phyloP scores from a whole-genome alignment of 2,113 vertebrate species.

The Amphilophus citrinellus region DNA sequence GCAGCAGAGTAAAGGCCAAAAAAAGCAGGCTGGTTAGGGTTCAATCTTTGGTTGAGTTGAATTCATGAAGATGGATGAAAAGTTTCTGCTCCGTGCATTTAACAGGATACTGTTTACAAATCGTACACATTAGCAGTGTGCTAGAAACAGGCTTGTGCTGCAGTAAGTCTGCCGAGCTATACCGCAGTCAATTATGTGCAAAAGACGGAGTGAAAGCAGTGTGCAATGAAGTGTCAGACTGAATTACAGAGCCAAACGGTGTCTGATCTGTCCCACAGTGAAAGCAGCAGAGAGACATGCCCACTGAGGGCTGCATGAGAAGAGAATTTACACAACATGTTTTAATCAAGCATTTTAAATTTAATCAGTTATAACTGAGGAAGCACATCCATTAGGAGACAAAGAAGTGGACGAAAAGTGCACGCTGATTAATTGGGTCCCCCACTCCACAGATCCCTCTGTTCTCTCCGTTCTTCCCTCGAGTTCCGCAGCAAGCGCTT shows the following conservation, averaged over 20 bases:
- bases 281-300: constrained; percentile 6
- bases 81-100: neutral
- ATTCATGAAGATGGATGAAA: neutral
- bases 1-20: constrained; percentile 1
- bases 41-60: neutral
- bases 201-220: constrained; percentile 11
- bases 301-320: constrained; percentile 14
- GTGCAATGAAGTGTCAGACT: constrained; percentile 20
- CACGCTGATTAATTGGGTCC: constrained; percentile 48
- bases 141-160: constrained; percentile 18
- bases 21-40: neutral
- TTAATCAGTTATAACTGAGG: constrained; percentile 49
- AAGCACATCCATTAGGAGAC: constrained; percentile 46
- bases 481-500: constrained; percentile 21
- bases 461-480: constrained; percentile 15
- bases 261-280: constrained; percentile 41
- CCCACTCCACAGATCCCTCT: constrained; percentile 13
- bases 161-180: constrained; percentile 30
- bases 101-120: constrained; percentile 29
- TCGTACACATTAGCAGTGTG: constrained; percentile 18
- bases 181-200: constrained; percentile 35
- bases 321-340: constrained; percentile 38
- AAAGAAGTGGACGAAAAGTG: neutral
- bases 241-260: constrained; percentile 24
- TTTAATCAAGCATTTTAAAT: constrained; percentile 56